Conservation (phyloP, 2,113 vertebrate species). For the Harpagus bidentatus region DNA sequence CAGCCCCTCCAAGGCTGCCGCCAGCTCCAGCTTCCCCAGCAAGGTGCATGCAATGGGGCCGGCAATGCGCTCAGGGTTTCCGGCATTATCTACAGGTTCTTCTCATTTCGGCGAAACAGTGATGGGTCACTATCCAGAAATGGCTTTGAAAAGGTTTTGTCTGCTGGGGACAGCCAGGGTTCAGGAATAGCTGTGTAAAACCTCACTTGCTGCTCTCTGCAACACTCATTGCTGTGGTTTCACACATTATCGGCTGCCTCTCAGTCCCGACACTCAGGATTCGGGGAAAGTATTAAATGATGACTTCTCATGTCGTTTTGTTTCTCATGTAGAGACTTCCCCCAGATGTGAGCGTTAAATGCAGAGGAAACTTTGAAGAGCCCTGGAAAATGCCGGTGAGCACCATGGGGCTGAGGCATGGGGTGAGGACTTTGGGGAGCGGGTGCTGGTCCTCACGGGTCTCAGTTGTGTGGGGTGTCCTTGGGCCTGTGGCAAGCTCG, state of each 20-base stretch:
- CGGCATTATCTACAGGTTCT: background rate
- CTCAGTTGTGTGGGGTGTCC: background rate
- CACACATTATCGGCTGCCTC: background rate
- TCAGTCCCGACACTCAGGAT: conserved; percentile 36
- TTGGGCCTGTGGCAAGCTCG: background rate
- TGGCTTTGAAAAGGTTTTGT: conserved; percentile 26
- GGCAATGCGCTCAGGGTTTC: background rate
- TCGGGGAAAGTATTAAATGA: conserved; percentile 56
- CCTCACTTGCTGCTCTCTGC: conserved; percentile 17
- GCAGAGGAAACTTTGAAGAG: conserved; percentile 17
- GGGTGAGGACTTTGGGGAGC: background rate
- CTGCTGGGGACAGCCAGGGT: background rate
- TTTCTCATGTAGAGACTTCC: background rate
- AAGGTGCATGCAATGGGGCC: background rate
- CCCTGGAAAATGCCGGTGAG: background rate
- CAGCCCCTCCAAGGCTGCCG: background rate
- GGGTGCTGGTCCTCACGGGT: fast-evolving
- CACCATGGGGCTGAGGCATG: background rate
- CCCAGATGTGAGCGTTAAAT: background rate
- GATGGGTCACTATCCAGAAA: background rate
- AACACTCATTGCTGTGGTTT: conserved; percentile 60
- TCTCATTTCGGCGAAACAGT: conserved; percentile 38
- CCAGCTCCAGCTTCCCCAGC: background rate
- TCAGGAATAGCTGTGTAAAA: conserved; percentile 64
- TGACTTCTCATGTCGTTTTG: background rate